Base-by-base conservation (phyloP, 2,888 invertebrate genomes). In the Tipula confusa region DNA sequence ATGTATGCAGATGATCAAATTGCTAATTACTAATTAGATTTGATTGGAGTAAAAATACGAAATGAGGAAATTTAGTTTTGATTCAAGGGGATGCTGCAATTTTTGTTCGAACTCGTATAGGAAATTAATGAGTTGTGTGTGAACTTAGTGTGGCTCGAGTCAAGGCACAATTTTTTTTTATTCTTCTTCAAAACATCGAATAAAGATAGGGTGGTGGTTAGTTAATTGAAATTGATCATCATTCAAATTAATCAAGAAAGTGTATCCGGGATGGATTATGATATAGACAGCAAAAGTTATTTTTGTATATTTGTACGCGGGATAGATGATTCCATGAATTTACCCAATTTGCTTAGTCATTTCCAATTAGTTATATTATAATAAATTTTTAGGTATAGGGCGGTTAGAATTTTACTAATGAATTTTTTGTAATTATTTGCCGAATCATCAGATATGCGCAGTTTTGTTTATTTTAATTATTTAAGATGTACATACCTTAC, bases 281-380 rank as follows among this genome's bases (percentile, higher is more conserved):
- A 7, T n/a, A 11, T 24, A 24, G 5, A 64, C 9, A 43, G 15
- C 15, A 11, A 24, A 64, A 24, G 15, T 43, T 64, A 9, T 18
- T 24, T 18, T 64, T 9, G n/a, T 4, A 15, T 43, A 15, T 15
- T 38, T 7, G 2, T 43, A n/a, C 64, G 18, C 64, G 24, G 64
- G 64, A 64, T 64, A 24, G 64, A 64, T 64, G 64, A 64, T 64
- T 64, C 64, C 24, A 64, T 64, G 64, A 64, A 64, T 24, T 64
- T 64, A 11, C 9, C 1, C 3, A 11, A 64, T 64, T 24, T 24
- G 64, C 64, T 24, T 24, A 64, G 64, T 64, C 64, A 64, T 64
- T 64, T 9, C 24, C 64, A 64, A 64, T 64, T n/a, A n/a, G n/a
- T n/a, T n/a, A n/a, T n/a, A n/a, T n/a, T 64, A 64, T 64, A 64